These are phyloP conservation scores for Myotis brandtii DNA, from an alignment of 2,113 vertebrate species.

Conservation along the genomic window DNA sequence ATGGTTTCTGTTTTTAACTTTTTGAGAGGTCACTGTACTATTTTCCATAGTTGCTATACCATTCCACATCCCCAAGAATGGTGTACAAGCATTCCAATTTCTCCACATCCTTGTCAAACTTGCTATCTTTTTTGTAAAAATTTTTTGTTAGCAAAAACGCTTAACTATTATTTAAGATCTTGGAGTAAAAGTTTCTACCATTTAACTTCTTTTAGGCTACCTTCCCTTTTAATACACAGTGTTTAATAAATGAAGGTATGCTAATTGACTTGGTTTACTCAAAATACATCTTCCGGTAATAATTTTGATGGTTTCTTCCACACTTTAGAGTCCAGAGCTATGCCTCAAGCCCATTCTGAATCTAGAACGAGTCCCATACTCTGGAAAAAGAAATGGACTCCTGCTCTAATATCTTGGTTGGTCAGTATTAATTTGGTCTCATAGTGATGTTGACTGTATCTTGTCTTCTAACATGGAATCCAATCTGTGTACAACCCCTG, in stretches of 20 bases:
- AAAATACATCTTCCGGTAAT: background rate
- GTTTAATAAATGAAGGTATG: background rate
- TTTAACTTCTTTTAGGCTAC: background rate
- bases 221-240: background rate
- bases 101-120: background rate
- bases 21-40: background rate
- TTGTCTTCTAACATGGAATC: background rate
- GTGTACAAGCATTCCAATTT: background rate
- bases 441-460: background rate
- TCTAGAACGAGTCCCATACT: background rate
- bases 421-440: background rate
- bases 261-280: background rate
- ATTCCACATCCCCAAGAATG: background rate
- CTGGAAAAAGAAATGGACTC: background rate
- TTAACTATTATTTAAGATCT: background rate
- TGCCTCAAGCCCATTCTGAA: background rate
- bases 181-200: background rate
- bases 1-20: background rate
- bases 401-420: background rate
- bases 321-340: background rate
- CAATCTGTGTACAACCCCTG: background rate
- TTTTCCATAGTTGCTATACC: background rate
- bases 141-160: background rate
- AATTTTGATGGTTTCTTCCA: background rate
- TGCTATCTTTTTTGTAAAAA: background rate